Base-by-base conservation (phyloP, 1,140 invertebrate genomes). In the Phenacoccus solenopsis region DNA sequence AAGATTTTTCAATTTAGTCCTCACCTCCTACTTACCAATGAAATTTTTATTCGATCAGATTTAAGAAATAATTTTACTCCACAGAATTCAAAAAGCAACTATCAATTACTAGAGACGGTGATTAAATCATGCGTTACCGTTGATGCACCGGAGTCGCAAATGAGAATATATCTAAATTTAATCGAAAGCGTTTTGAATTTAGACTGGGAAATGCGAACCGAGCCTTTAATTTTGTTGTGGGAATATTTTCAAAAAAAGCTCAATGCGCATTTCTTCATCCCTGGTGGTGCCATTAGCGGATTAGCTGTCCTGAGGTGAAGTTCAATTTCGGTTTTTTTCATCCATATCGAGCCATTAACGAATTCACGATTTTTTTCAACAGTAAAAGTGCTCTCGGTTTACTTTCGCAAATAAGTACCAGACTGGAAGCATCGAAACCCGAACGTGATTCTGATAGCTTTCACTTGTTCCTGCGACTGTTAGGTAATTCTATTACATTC, bases 171-270 rank as follows among this genome's bases (percentile, higher is more conserved):
- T 72, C 80, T 82, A 68, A 74, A 76, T 4, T 59, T 81, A 7
- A 61, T 82, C n/a, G 73, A 78, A 57, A 74, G 71, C 68, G 74
- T 81, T 24, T 75, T 77, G 22, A 76, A 73, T 27, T 76, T 80
- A 35, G 79, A 78, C 76, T 81, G 80, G 80, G 75, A 79, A n/a
- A 74, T 79, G 0, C 76, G 32, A 76, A 64, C 78, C 0, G 76
- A 77, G 71, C 74, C 80, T 28, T 74, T 82, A 68, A 76, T 79
- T 24, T 72, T 77, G 25, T 73, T 82, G 3, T 79, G 81, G 77
- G 81, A 82, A 28, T 82, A 79, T 73, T 82, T 80, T 73, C 79
- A 81, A 64, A 78, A 79, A 69, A 76, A 78, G 76, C 75, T 82
- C 12, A 78, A 81, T 69, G 74, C 77, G 71, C 76, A 77, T 12